Percentiles rank a stretch among this genome's conserved stretches.
Conservation (phyloP, 2,113 vertebrate species). For the Danionella cerebrum region DNA sequence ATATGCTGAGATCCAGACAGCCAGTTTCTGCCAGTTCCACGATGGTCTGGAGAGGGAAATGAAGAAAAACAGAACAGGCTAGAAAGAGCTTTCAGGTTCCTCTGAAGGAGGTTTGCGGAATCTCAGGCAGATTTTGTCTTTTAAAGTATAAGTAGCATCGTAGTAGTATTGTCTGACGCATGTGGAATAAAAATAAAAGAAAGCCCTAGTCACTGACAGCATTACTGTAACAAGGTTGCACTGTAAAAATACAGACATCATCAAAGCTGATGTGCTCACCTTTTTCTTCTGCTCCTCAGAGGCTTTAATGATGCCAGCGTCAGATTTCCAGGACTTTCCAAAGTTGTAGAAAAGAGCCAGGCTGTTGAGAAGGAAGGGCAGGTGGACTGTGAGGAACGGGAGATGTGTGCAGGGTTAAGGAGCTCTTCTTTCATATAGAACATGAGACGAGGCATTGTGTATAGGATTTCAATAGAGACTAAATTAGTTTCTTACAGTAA, state of each 20-base stretch:
- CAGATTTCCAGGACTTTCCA: slow-evolving; percentile 98
- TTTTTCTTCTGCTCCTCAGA: slow-evolving; percentile 99
- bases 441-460: no score
- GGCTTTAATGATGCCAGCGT: slow-evolving; percentile 97
- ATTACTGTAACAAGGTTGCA: no score
- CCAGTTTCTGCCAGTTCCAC: slow-evolving; percentile 97
- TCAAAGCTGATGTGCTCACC: slow-evolving; percentile 54
- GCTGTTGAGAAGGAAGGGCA: slow-evolving; percentile 93
- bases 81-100: not conserved
- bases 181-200: not conserved
- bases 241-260: no score
- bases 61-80: not conserved
- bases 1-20: slow-evolving; percentile 96
- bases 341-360: slow-evolving; percentile 97
- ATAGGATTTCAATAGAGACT: no score
- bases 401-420: slow-evolving; percentile 91
- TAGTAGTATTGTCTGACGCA: no score
- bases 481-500: no score
- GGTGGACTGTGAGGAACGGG: slow-evolving; percentile 84
- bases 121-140: no score
- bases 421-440: no score
- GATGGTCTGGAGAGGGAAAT: slow-evolving; percentile 73
- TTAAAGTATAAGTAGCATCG: no score
- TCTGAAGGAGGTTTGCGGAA: no score
- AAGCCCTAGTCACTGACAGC: no score